These are phyloP conservation scores for Aspidoscelis tigris DNA, from an alignment of 2,113 vertebrate genomes.

Conservation along the genomic window DNA sequence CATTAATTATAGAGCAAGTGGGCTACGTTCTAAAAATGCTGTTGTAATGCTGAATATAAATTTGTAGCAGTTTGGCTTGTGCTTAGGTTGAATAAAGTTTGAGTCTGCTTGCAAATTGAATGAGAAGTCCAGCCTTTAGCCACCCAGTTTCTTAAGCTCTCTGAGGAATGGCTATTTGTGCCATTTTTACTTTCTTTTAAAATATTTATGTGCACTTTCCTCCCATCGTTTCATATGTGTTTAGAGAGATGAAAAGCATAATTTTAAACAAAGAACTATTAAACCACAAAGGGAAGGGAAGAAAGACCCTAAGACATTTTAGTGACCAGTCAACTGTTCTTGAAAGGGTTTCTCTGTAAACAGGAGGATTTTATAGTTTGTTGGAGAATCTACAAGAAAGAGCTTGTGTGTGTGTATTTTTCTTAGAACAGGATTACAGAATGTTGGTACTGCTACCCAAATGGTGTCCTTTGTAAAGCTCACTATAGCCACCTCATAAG, in stretches of 20 bases:
- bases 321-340: neutral
- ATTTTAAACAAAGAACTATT: neutral
- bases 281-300: neutral
- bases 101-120: neutral
- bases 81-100: neutral
- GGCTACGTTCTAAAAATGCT: constrained; percentile 13
- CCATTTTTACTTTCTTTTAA: neutral
- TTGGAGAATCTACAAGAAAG: neutral
- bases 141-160: neutral
- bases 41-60: neutral
- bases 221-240: neutral
- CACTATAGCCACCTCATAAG: neutral
- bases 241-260: neutral
- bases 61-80: neutral
- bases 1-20: neutral
- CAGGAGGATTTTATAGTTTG: neutral
- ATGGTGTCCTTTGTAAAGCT: neutral
- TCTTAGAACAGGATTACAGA: neutral
- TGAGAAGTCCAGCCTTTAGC: neutral
- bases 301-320: too few species aligned
- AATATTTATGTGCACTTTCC: neutral
- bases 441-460: neutral
- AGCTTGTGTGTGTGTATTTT: neutral
- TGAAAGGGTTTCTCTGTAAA: neutral
- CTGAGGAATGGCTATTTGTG: neutral